Conservation (phyloP, 2,797 vertebrate genomes). For the Mus spretus region DNA sequence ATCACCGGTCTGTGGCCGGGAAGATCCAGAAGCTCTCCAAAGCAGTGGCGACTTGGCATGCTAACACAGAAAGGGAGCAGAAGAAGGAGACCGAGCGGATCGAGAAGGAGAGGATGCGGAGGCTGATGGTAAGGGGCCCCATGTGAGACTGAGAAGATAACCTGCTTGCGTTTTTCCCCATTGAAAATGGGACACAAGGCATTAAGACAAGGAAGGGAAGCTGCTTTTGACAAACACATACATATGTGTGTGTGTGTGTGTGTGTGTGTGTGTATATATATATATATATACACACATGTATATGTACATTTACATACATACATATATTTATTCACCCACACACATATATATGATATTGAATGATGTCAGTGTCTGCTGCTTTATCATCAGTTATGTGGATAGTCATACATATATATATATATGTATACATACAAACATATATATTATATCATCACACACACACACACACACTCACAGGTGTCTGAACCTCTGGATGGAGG, state of each 20-base stretch:
- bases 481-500: neutral
- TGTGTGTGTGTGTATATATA: neutral
- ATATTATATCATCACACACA: neutral
- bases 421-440: neutral
- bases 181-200: neutral
- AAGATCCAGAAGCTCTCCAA: slow-evolving; percentile 98
- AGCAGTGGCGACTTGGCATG: slow-evolving; percentile 97
- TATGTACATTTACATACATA: neutral
- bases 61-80: slow-evolving; percentile 98
- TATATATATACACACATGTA: neutral
- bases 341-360: neutral
- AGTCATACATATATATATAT: too few species aligned
- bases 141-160: neutral
- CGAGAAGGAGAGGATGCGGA: slow-evolving; percentile 98
- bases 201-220: neutral
- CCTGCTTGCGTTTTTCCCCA: fast-evolving
- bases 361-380: too few species aligned
- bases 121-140: slow-evolving; percentile 93
- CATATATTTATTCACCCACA: neutral
- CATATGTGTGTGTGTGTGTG: neutral
- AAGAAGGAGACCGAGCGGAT: slow-evolving; percentile 99
- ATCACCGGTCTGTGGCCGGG: slow-evolving; percentile 96
- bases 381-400: too few species aligned
- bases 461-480: neutral
- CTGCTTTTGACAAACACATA: neutral